Evolutionary conservation across 1,140 invertebrate species (phyloP).

Genomic region (Leptoteleia sp.): DNA sequence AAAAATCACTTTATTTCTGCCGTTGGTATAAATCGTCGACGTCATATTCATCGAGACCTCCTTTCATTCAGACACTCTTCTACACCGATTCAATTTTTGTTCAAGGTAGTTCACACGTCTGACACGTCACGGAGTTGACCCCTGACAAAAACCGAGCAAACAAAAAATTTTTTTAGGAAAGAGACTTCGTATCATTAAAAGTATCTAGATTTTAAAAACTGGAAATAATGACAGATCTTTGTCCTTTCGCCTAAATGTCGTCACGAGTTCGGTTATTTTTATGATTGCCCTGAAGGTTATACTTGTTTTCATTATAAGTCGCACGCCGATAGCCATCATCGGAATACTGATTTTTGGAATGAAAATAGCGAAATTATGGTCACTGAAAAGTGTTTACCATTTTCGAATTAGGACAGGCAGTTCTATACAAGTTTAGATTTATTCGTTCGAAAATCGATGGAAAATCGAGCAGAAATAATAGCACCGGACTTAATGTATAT

Average conservation of each 20-base stretch:
- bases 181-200: slow-evolving; percentile 21
- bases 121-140: slow-evolving; percentile 32
- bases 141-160: slow-evolving; percentile 32
- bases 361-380: slow-evolving; percentile 20
- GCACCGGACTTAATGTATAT: too few relatives aligned
- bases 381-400: slow-evolving; percentile 28
- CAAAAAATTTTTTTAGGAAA: slow-evolving; percentile 1
- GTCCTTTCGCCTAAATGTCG: slow-evolving; percentile 35
- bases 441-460: too few relatives aligned
- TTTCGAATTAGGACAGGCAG: slow-evolving; percentile 17
- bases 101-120: slow-evolving; percentile 40
- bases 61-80: slow-evolving; percentile 40
- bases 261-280: slow-evolving; percentile 40
- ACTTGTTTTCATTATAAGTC: slow-evolving; percentile 13
- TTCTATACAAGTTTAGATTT: too few relatives aligned
- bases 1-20: slow-evolving; percentile 43
- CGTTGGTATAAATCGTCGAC: slow-evolving; percentile 32
- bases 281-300: slow-evolving; percentile 38
- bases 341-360: slow-evolving; percentile 19
- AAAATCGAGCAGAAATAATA: too few relatives aligned
- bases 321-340: slow-evolving; percentile 5
- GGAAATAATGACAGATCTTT: slow-evolving; percentile 35
- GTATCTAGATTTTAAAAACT: slow-evolving; percentile 41
- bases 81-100: slow-evolving; percentile 45
- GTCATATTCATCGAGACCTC: slow-evolving; percentile 34